These are phyloP conservation scores for Corapipo altera DNA, from an alignment of 2,113 vertebrate genomes.

Conservation along the genomic window DNA sequence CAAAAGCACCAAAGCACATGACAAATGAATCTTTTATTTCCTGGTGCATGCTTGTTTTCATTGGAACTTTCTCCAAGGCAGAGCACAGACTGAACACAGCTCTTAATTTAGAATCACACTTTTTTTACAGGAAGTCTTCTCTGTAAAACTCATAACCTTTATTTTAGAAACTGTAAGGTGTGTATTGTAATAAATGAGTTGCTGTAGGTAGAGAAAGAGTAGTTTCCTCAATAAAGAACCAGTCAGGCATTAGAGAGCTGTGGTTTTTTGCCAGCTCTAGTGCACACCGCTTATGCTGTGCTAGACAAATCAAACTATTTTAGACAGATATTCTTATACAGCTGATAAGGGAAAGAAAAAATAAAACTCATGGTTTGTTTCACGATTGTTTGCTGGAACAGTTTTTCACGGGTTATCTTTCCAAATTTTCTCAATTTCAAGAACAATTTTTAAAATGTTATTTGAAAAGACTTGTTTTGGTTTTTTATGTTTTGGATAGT, in stretches of 20 bases:
- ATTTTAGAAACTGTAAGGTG: background rate
- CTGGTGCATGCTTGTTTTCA: background rate
- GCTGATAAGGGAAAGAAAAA: background rate
- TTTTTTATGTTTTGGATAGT: background rate
- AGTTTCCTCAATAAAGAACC: background rate
- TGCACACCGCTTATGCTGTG: background rate
- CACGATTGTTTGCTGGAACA: background rate
- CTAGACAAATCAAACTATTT: background rate
- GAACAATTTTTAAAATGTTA: background rate
- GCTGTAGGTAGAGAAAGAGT: background rate
- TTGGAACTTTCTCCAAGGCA: background rate
- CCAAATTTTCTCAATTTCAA: background rate
- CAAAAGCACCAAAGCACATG: background rate
- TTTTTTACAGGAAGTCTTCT: background rate
- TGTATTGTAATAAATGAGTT: background rate
- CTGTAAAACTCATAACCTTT: background rate
- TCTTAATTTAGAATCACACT: background rate
- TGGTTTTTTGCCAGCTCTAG: background rate
- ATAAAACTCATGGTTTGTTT: background rate
- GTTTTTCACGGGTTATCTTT: background rate
- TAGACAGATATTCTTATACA: background rate
- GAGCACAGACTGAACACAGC: background rate
- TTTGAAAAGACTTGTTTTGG: background rate
- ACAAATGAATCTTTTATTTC: background rate
- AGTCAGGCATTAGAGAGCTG: background rate